Conservation (phyloP, 2,888 invertebrate species). For the Hyppa rectilinea region DNA sequence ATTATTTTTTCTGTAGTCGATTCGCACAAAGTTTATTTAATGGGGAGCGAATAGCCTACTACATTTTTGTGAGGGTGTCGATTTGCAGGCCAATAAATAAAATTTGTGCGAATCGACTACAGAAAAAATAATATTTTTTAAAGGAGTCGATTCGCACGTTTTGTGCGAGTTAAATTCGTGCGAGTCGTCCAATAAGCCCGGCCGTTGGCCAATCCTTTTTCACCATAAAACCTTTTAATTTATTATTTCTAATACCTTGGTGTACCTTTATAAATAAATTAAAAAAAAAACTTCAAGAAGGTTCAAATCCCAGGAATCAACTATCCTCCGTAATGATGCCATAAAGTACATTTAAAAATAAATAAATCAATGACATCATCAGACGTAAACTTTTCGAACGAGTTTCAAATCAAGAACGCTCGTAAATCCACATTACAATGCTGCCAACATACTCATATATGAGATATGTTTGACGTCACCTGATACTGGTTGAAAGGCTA, state of each 20-base stretch:
- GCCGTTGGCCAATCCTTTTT: background rate
- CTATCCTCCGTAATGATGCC: background rate
- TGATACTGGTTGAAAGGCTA: slow-evolving; percentile 56
- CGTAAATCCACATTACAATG: slow-evolving; percentile 13
- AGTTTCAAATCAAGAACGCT: slow-evolving; percentile 35
- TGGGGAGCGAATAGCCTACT: too few relatives aligned
- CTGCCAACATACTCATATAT: slow-evolving; percentile 43
- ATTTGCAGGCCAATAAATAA: too few relatives aligned
- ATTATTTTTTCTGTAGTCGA: too few relatives aligned
- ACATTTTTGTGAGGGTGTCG: too few relatives aligned
- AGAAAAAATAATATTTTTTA: too few relatives aligned
- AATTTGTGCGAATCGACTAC: too few relatives aligned
- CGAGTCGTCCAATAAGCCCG: too few relatives aligned
- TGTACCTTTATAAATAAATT: too few relatives aligned
- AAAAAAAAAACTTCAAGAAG: too few relatives aligned
- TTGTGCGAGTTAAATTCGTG: too few relatives aligned
- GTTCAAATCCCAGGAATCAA: background rate
- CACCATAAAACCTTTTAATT: background rate
- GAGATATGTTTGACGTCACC: slow-evolving; percentile 44
- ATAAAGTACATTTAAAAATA: background rate
- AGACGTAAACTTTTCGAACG: slow-evolving; percentile 38
- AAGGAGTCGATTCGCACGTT: too few relatives aligned
- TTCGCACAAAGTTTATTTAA: too few relatives aligned
- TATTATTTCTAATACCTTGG: background rate
- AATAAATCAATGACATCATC: slow-evolving; percentile 29